These are phyloP conservation scores for Atta cephalotes DNA, from an alignment of 1,140 invertebrate genomes.

Conservation along the genomic window DNA sequence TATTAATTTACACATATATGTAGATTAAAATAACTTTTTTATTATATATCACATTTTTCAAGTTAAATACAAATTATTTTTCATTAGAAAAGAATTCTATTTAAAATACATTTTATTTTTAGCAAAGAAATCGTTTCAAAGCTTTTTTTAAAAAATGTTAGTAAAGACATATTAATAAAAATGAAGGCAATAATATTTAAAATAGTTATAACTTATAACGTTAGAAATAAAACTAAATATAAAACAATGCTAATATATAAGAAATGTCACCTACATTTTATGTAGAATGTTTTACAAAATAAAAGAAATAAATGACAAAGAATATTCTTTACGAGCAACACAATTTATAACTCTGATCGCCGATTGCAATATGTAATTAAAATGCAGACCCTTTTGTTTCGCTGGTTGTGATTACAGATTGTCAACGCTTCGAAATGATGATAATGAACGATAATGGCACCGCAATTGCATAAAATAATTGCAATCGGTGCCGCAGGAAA, in stretches of 20 bases:
- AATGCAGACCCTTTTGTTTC: constrained; percentile 61
- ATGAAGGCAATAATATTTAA: background rate
- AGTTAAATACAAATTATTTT: background rate
- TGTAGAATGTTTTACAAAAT: background rate
- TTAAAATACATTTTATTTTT: background rate
- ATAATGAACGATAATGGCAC: constrained; percentile 46
- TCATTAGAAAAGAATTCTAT: background rate
- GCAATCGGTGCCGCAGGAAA: constrained; percentile 48
- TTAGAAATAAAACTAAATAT: background rate
- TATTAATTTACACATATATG: background rate
- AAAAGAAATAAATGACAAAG: background rate
- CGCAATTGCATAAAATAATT: constrained; percentile 64
- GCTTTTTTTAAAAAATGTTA: background rate
- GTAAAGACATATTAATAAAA: background rate
- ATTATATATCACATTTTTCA: background rate
- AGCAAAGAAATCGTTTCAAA: background rate
- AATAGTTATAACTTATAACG: background rate
- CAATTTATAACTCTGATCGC: constrained; percentile 22
- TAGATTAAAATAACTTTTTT: background rate
- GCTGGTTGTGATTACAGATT: constrained; percentile 47
- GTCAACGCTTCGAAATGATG: constrained; percentile 36
- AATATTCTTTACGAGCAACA: background rate
- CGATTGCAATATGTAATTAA: constrained; percentile 54
- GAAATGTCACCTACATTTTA: background rate
- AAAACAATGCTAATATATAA: background rate